Percentiles rank a stretch among this genome's conserved stretches.
Conservation (phyloP, 2,797 vertebrate species). For the Urosaurus nigricauda region DNA sequence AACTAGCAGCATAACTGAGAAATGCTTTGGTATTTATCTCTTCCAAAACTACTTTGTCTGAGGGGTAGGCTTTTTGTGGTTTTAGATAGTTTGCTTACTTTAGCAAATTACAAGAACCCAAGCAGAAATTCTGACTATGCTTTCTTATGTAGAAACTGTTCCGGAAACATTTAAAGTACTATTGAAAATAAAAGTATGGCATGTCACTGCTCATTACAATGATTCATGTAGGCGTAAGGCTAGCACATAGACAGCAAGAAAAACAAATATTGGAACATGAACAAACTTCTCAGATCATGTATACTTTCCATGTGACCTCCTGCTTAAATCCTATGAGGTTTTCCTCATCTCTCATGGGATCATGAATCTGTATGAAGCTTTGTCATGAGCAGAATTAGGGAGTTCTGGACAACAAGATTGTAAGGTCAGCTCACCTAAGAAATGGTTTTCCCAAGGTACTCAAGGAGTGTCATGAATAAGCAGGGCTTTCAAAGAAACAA, state of each 20-base stretch:
- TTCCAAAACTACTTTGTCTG: conserved; percentile 51
- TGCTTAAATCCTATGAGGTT: conserved; percentile 29
- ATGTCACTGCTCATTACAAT: conserved; percentile 29
- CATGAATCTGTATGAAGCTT: background rate
- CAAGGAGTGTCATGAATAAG: background rate
- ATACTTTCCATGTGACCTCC: conserved; percentile 46
- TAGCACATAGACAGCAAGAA: conserved; percentile 57
- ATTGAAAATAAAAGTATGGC: conserved; percentile 60
- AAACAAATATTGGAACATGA: conserved; percentile 41
- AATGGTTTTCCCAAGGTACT: background rate
- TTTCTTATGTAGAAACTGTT: conserved; percentile 48
- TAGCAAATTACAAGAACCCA: conserved; percentile 45
- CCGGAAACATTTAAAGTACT: conserved; percentile 54
- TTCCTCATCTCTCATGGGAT: background rate
- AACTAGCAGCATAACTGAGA: conserved; percentile 37
- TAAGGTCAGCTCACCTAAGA: background rate
- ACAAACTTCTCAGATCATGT: conserved; percentile 56
- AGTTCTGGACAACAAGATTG: too few relatives aligned
- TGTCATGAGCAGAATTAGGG: background rate
- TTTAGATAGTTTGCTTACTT: conserved; percentile 59
- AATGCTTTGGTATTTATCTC: background rate
- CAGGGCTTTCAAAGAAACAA: background rate
- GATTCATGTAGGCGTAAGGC: conserved; percentile 59
- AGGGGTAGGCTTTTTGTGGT: background rate
- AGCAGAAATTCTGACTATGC: conserved; percentile 51